Base-by-base conservation (phyloP, 2,888 invertebrate species). In the Automeris io region DNA sequence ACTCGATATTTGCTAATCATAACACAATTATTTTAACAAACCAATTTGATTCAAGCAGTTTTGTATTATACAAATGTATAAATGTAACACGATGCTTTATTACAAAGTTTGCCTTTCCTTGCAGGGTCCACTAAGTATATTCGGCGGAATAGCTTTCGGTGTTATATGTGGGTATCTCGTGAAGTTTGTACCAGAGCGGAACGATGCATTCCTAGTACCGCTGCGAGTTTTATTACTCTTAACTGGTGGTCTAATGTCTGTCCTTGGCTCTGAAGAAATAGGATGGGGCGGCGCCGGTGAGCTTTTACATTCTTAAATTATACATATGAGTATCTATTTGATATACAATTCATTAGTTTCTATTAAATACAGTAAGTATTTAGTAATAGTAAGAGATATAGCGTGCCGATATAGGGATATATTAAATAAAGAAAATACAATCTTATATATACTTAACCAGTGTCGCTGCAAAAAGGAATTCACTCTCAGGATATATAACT, bases 181-280 rank as follows among this genome's bases (percentile, higher is more conserved):
- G 16, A 94, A 94, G 82, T 95, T 91, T 61, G 88, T 96, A 24
- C 97, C 97, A 1, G 94, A 95, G 66, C 90, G 91, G 49, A 92
- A 93, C 46, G 95, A 95, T 61, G 91, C 94, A 0, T 95, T 93
- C 69, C 88, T 93, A 56, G 93, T 94, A 35, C 95, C 95, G 0
- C 64, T 95, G 45, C 86, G 97, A 51, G 92, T 95, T 5, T 70
- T 96, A 46, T 81, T 97, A 73, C 81, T 98, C 40, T 89, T 97
- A 42, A 88, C 91, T 6, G 95, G 95, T 2, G 96, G 96, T 2
- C 78, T 97, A 44, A 86, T 95, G 53, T 92, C 95, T 1, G 93
- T 97, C 35, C 92, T 97, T 57, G 97, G 97, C 7, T 95, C 95
- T 51, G 94, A 95, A 52, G 88, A 91, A 42, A 88, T 96, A 41